Evolutionary conservation across 30 jellyfish, hydroid and myxozoan genomes (phyloP), one percentile per base, ranked within the genome.

Genomic region (Aurelia sp.): DNA sequence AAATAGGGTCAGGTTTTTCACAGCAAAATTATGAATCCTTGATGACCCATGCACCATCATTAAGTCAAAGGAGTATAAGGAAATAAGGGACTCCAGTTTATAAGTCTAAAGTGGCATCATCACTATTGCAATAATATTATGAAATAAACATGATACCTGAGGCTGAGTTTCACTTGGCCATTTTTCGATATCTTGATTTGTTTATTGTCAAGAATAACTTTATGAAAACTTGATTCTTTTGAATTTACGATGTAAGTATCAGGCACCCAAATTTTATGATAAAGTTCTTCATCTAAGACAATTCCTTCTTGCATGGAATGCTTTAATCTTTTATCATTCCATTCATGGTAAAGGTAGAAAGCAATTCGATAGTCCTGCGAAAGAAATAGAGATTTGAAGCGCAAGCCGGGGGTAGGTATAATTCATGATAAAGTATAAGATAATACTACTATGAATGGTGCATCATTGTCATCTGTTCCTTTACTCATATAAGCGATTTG

Each of bases 241-340:
- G 98, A 89, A 62, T 92, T 92, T 61, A 92, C 98, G 16, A 92
- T 77, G 69, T 86, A 92, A 9, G 94, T 66, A 62, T 92, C 98
- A 35, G 98, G 98, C 47, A 86, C 41, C 98, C 98, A 92, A 9
- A 92, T 60, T 21, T 59, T 74, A 8, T 73, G 60, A 21, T 71
- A 87, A 20, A 85, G 67, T 9, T 80, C 94, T 27, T 41, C 83
- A 62, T 70, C 91, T 23, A 92, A 74, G n/a, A 78, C 55, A 30
- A 86, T 22, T 16, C 62, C 89, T 13, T 74, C 65, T 27, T 35
- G 27, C 30, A 65, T 8, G 48, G 53, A 16, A 64, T 92, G 98
- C 0, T 52, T 53, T 79, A 92, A 69, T 58, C 96, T 96, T 27
- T 48, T 44, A 59, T 92, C 98, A 11, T 50, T 40, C 98, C 98